Percentiles rank a stretch among this genome's conserved stretches.
These are phyloP conservation scores for Sialis fuliginosa DNA, from an alignment of 2,888 invertebrate genomes.

Conservation along the genomic window DNA sequence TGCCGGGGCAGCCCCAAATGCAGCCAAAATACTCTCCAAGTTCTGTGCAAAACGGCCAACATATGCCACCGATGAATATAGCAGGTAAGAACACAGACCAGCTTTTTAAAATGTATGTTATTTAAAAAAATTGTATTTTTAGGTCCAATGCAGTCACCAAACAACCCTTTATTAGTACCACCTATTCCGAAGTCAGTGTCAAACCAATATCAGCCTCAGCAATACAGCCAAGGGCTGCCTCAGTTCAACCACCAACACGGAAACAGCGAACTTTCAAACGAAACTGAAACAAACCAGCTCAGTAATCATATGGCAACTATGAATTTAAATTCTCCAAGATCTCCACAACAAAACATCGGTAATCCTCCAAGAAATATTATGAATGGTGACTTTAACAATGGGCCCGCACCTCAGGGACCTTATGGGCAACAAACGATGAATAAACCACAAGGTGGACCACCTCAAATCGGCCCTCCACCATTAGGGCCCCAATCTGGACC, in stretches of 20 bases:
- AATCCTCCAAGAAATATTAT: neutral
- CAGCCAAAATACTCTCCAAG: neutral
- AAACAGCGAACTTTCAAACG: neutral
- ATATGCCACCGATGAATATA: constrained; percentile 5
- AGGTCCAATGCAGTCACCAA: neutral
- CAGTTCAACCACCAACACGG: neutral
- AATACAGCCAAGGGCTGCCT: neutral
- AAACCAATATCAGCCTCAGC: neutral
- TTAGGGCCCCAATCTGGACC: neutral
- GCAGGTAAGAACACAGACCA: neutral
- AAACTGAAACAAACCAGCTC: constrained; percentile 12
- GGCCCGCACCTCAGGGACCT: neutral
- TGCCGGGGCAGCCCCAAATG: neutral
- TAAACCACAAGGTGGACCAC: neutral
- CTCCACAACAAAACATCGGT: neutral
- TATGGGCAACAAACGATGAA: neutral
- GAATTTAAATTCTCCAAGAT: constrained; percentile 11
- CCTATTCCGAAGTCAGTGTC: neutral
- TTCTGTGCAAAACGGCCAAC: neutral
- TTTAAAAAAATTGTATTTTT: neutral
- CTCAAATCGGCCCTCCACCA: neutral
- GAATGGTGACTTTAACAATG: neutral
- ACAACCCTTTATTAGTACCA: neutral
- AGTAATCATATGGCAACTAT: constrained; percentile 25
- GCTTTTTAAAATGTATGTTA: neutral